A percentile compares a stretch with the other conserved stretches of the same genome.
phyloP scores from a whole-genome alignment of 1,140 invertebrate genomes.

The Popillia japonica region DNA sequence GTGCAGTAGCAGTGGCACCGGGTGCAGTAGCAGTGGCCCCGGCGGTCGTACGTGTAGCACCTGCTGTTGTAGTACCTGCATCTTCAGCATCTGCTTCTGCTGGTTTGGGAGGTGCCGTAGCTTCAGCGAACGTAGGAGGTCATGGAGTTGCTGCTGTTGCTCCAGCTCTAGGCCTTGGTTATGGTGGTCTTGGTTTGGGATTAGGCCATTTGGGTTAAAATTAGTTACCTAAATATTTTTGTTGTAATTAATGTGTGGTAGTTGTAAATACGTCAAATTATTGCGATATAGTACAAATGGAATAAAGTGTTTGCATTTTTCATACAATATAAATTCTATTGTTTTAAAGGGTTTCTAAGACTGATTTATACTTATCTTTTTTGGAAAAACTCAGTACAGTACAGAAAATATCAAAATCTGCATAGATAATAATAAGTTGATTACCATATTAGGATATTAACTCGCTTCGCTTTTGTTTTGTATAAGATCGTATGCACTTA shows the following conservation, averaged over 20 bases:
- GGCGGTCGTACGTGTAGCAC: neutral
- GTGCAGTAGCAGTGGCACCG: neutral
- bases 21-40: neutral
- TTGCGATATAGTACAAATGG: neutral
- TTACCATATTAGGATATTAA: no score
- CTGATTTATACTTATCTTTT: no score
- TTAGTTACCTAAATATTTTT: neutral
- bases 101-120: neutral
- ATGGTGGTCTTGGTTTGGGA: neutral
- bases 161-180: neutral
- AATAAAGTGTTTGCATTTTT: neutral
- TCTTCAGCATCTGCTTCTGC: neutral
- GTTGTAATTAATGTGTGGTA: neutral
- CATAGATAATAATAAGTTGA: no score
- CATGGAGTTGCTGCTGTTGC: slow-evolving; percentile 6
- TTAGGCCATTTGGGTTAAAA: slow-evolving; percentile 17
- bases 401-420: no score
- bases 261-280: neutral
- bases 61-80: neutral
- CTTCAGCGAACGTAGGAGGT: neutral
- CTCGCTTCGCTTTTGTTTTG: no score
- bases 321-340: neutral
- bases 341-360: no score
- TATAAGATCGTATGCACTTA: no score
- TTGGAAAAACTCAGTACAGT: no score